phyloP scores from a whole-genome alignment of 2,797 vertebrate species.

The Potorous gilbertii region DNA sequence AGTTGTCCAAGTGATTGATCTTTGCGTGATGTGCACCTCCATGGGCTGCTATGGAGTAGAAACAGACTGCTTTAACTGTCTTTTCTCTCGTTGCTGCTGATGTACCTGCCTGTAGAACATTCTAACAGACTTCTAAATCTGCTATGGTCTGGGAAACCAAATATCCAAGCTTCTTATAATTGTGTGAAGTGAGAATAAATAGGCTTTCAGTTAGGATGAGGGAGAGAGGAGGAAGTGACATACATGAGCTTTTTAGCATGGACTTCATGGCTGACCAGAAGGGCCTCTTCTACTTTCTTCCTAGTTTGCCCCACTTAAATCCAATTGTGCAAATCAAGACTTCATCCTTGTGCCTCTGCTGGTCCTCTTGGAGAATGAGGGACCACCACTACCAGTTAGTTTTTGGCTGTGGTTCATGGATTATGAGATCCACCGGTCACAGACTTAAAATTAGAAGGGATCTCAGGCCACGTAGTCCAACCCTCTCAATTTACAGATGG shows the following conservation, averaged over 20 bases:
- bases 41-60: not conserved
- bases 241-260: not conserved
- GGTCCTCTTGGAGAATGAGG: not conserved
- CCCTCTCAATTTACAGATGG: not conserved
- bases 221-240: not conserved
- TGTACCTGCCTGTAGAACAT: not conserved
- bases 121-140: not conserved
- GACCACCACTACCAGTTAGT: not conserved
- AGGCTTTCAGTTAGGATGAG: not conserved
- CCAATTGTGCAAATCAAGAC: not conserved
- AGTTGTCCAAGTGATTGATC: not conserved
- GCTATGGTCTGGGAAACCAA: not conserved
- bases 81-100: not conserved
- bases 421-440: not conserved
- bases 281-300: not conserved
- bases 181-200: not conserved
- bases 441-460: not conserved
- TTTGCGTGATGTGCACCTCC: not conserved
- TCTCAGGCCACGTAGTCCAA: not conserved
- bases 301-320: not conserved
- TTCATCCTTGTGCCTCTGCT: not conserved
- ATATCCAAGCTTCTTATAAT: not conserved
- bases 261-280: not conserved
- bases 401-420: not conserved
- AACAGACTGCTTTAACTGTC: not conserved